Evolutionary conservation across 2,888 invertebrate genomes (phyloP), one percentile per base, ranked within the genome.

Genomic region (Creontiades dilutus): DNA sequence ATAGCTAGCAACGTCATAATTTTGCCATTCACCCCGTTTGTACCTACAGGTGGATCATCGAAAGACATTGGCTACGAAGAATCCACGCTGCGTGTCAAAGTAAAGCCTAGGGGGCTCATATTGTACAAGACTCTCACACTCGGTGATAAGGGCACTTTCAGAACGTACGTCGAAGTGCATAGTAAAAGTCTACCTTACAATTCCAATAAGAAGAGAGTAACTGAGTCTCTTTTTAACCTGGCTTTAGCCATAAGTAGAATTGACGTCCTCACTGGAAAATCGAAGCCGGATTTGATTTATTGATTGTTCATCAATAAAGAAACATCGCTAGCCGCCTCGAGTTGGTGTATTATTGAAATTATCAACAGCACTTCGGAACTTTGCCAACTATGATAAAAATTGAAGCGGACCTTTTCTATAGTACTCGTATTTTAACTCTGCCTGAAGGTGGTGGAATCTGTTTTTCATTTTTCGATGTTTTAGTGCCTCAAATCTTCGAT

Each of bases 201-300:
- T 27, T n/a, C 27, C n/a, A 27, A 52, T 16, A 82, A 55, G 23
- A 27, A 19, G 23, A 37, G 11, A 12, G 61, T 86, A 2, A 86
- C 85, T 13, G 12, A 61, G 19, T 9, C 13, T 61, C 55, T 86
- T 52, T 61, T 61, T 37, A 16, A 61, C 19, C 27, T 61, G 0
- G 85, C 85, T 0, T 7, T 61, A 9, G 27, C 16, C 9, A 16
- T 86, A 16, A 16, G 19, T 28, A 28, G 28, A 27, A 61, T 86
- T 27, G n/a, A 57, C 13, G 4, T 14, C 16, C 0, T 61, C 23
- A 61, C 68, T 9, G 61, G 48, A 16, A 86, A 68, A 61, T 9
- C 27, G 3, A 57, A 14, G 12, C 61, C 85, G n/a, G 85, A 86
- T 23, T 61, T 86, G 28, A 61, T 86, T 13, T 86, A 61, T 37